Conservation (phyloP, 2,888 invertebrate genomes). For the Thysanoteuthis rhombus region DNA sequence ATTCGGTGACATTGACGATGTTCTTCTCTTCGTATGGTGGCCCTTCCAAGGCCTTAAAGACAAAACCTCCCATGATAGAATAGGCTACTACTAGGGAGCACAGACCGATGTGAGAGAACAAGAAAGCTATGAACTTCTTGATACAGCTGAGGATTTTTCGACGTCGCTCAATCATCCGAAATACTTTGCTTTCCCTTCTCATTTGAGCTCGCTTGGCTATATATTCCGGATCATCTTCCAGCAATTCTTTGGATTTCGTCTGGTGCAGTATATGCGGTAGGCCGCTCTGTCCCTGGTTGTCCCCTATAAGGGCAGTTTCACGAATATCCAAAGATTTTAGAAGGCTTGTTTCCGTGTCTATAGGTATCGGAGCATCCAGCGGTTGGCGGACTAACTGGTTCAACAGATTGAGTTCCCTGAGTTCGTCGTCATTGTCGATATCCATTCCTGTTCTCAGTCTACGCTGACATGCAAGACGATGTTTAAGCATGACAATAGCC, state of each 20-base stretch:
- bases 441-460: conserved; percentile 20
- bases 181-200: conserved; percentile 56
- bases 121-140: conserved; percentile 83
- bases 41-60: conserved; percentile 82
- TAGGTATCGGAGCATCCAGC: conserved; percentile 45
- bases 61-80: conserved; percentile 89
- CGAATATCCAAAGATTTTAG: conserved; percentile 49
- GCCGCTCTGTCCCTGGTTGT: conserved; percentile 47
- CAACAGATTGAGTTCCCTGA: neutral
- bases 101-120: conserved; percentile 97
- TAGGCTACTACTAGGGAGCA: conserved; percentile 91
- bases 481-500: conserved; percentile 38
- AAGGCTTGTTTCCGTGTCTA: conserved; percentile 57
- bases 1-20: conserved; percentile 41
- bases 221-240: conserved; percentile 39
- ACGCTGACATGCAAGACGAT: conserved; percentile 34
- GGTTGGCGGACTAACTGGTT: conserved; percentile 32
- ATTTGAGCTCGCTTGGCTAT: conserved; percentile 43
- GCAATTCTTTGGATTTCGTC: conserved; percentile 51
- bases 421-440: conserved; percentile 33
- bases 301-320: conserved; percentile 50
- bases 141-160: conserved; percentile 64
- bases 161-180: conserved; percentile 49
- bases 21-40: conserved; percentile 44
- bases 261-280: conserved; percentile 49